Conservation (phyloP, 2,113 vertebrate genomes). For the Epinephelus moara region DNA sequence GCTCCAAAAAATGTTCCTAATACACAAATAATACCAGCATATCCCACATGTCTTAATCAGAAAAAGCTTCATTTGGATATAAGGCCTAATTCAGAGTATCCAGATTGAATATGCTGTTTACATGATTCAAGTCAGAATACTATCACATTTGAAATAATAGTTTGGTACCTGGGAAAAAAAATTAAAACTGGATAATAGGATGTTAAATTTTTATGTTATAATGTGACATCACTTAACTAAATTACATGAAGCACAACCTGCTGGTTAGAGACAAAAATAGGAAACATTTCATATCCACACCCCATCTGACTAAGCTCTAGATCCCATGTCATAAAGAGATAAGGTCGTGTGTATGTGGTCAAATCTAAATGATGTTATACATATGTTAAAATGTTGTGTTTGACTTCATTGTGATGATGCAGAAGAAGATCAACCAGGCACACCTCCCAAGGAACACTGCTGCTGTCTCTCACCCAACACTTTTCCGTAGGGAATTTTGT, state of each 20-base stretch:
- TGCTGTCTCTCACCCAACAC: background rate
- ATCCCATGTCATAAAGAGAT: background rate
- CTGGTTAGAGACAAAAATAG: background rate
- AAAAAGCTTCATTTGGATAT: too few species aligned
- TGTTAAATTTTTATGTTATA: background rate
- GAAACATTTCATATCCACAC: background rate
- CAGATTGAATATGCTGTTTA: too few species aligned
- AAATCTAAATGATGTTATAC: background rate
- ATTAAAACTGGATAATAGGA: background rate
- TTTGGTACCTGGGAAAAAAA: background rate
- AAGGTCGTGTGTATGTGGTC: background rate
- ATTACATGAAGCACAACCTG: background rate
- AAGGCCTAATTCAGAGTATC: too few species aligned
- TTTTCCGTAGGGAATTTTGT: conserved; percentile 6
- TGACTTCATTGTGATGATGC: background rate
- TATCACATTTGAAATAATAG: too few species aligned
- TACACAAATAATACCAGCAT: too few species aligned
- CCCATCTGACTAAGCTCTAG: background rate
- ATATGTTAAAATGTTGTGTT: background rate
- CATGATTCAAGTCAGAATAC: too few species aligned
- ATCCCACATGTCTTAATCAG: too few species aligned
- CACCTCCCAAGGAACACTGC: background rate
- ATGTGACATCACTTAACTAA: background rate
- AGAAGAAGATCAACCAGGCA: conserved; percentile 7
- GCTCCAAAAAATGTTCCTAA: too few species aligned